These are phyloP conservation scores for Sebastes fasciatus DNA, from an alignment of 2,113 vertebrate genomes.

Conservation along the genomic window DNA sequence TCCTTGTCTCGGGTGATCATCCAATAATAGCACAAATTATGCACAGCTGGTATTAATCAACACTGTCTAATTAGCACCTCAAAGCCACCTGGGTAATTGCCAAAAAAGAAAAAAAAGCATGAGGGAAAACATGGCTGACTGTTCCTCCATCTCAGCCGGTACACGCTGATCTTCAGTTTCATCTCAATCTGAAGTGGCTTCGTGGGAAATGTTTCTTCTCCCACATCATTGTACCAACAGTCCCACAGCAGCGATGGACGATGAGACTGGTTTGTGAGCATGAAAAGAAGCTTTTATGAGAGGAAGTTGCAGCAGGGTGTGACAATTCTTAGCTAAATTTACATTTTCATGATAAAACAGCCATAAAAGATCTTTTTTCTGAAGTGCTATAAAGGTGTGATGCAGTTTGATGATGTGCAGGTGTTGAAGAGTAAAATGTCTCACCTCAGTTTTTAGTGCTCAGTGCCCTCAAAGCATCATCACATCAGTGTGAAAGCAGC, in stretches of 20 bases:
- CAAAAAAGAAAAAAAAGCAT: constrained; percentile 15
- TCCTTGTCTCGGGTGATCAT: constrained; percentile 50
- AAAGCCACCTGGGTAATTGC: constrained; percentile 69
- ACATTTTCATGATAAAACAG: neutral
- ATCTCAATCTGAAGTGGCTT: constrained; percentile 17
- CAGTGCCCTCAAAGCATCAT: too few relatives aligned
- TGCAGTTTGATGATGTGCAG: too few relatives aligned
- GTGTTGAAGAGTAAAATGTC: too few relatives aligned
- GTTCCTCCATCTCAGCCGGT: neutral
- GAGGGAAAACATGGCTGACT: constrained; percentile 36
- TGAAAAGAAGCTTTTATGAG: neutral
- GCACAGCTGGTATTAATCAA: constrained; percentile 77
- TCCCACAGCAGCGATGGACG: neutral
- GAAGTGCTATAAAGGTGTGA: too few relatives aligned
- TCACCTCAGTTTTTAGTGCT: too few relatives aligned
- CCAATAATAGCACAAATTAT: constrained; percentile 73
- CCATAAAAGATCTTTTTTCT: too few relatives aligned
- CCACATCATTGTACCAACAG: neutral
- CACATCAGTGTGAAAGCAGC: too few relatives aligned
- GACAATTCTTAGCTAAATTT: neutral
- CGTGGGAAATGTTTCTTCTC: neutral
- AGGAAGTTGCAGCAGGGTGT: too few relatives aligned
- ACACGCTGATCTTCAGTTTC: constrained; percentile 24
- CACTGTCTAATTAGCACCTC: constrained; percentile 74
- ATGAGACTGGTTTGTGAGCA: too few relatives aligned